These are phyloP conservation scores for Cataglyphis hispanica DNA, from an alignment of 1,140 invertebrate genomes.

Conservation along the genomic window DNA sequence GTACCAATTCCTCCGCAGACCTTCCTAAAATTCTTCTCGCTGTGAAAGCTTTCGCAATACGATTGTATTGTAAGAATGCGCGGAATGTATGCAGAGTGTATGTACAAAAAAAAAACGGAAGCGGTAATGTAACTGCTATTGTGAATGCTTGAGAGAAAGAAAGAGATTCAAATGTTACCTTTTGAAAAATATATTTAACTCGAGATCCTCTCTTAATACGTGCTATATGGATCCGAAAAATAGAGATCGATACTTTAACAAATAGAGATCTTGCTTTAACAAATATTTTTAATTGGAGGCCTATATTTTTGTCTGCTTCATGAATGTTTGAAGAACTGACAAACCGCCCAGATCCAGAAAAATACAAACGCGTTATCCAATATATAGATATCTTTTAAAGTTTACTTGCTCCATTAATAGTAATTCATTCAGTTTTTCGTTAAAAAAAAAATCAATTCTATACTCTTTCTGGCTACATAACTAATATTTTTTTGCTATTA, in stretches of 20 bases:
- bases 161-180: slow-evolving; percentile 41
- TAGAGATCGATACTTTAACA: slow-evolving; percentile 20
- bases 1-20: slow-evolving; percentile 95
- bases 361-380: not conserved
- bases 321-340: not conserved
- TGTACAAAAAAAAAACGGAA: not conserved
- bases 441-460: not conserved
- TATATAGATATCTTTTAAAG: not conserved
- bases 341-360: slow-evolving; percentile 18
- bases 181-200: slow-evolving; percentile 61
- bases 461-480: not conserved
- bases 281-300: slow-evolving; percentile 29
- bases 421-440: not conserved
- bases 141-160: not conserved
- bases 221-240: slow-evolving; percentile 18
- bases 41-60: slow-evolving; percentile 86
- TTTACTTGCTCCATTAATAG: slow-evolving; percentile 1
- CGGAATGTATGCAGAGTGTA: slow-evolving; percentile 14
- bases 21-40: slow-evolving; percentile 96
- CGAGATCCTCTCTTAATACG: slow-evolving; percentile 54
- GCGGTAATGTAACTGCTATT: not conserved
- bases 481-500: not conserved
- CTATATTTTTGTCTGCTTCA: slow-evolving; percentile 31
- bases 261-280: slow-evolving; percentile 4
- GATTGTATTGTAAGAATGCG: not conserved